These are phyloP conservation scores for Pseudomyrmex pallidus DNA, from an alignment of 1,140 invertebrate genomes.

Conservation along the genomic window DNA sequence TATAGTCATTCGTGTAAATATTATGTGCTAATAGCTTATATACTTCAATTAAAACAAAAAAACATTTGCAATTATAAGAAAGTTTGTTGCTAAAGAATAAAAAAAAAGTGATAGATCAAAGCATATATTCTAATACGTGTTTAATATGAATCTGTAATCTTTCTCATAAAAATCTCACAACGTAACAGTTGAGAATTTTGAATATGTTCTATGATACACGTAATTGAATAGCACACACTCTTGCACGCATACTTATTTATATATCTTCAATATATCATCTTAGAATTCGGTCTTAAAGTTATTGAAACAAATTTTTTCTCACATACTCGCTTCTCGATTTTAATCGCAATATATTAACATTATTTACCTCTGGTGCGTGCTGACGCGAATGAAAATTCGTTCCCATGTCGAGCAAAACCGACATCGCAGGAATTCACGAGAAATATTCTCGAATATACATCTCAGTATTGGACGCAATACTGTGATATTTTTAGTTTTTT, in stretches of 20 bases:
- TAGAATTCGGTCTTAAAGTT: conserved; percentile 42
- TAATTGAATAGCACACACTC: conserved; percentile 23
- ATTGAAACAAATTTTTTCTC: conserved; percentile 47
- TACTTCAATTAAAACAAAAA: no score
- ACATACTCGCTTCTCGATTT: neutral
- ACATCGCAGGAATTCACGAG: conserved; percentile 41
- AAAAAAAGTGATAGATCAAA: conserved; percentile 29
- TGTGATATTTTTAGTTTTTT: conserved; percentile 24
- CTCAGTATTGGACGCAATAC: conserved; percentile 36
- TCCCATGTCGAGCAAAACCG: conserved; percentile 20
- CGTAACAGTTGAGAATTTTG: conserved; percentile 28
- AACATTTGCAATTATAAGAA: neutral
- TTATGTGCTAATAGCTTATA: neutral
- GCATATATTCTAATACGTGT: conserved; percentile 17
- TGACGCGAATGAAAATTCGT: conserved; percentile 32
- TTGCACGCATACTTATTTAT: conserved; percentile 1
- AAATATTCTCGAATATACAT: conserved; percentile 48
- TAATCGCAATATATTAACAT: conserved; percentile 19
- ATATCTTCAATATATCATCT: conserved; percentile 20
- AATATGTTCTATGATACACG: conserved; percentile 43
- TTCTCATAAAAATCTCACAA: conserved; percentile 53
- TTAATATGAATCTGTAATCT: conserved; percentile 16
- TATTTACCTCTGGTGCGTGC: neutral
- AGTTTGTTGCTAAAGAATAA: neutral
- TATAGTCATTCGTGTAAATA: no score